A percentile compares a stretch with the other conserved stretches of the same genome.
These are phyloP conservation scores for Oncorhynchus tshawytscha DNA, from an alignment of 2,113 vertebrate genomes.

Conservation along the genomic window DNA sequence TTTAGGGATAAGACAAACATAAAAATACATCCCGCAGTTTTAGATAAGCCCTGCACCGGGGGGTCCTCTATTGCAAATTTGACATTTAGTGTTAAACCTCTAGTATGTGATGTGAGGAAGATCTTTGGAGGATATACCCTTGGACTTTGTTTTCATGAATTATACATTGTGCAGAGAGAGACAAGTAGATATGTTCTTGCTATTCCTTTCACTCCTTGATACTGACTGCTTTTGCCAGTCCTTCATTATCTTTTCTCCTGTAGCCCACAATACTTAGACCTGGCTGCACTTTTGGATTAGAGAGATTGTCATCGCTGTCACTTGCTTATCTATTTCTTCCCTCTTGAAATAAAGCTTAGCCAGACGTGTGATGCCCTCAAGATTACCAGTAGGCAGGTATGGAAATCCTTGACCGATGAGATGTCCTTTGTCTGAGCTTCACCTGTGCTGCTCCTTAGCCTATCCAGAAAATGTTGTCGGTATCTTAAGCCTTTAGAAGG, in stretches of 20 bases:
- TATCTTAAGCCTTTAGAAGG: background rate
- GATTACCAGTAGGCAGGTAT: conserved; percentile 61
- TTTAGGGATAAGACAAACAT: too few species aligned
- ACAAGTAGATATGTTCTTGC: background rate
- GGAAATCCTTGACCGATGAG: conserved; percentile 64
- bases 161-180: background rate
- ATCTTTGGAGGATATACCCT: too few species aligned
- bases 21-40: too few species aligned
- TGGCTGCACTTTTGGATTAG: conserved; percentile 55
- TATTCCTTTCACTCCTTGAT: background rate
- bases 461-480: background rate
- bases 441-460: conserved; percentile 25
- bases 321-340: conserved; percentile 64
- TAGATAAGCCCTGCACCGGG: too few species aligned
- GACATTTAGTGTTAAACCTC: too few species aligned
- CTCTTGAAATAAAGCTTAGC: conserved; percentile 65
- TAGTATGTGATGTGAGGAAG: background rate
- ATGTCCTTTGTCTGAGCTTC: conserved; percentile 56
- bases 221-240: background rate
- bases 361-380: conserved; percentile 61
- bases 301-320: conserved; percentile 63
- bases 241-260: conserved; percentile 45
- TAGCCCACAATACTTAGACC: conserved; percentile 41
- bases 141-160: conserved; percentile 3
- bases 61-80: too few species aligned